A percentile compares a stretch with the other conserved stretches of the same genome.
These are phyloP conservation scores for Tenthredo scrophulariae DNA, from an alignment of 2,888 invertebrate genomes.

Conservation along the genomic window DNA sequence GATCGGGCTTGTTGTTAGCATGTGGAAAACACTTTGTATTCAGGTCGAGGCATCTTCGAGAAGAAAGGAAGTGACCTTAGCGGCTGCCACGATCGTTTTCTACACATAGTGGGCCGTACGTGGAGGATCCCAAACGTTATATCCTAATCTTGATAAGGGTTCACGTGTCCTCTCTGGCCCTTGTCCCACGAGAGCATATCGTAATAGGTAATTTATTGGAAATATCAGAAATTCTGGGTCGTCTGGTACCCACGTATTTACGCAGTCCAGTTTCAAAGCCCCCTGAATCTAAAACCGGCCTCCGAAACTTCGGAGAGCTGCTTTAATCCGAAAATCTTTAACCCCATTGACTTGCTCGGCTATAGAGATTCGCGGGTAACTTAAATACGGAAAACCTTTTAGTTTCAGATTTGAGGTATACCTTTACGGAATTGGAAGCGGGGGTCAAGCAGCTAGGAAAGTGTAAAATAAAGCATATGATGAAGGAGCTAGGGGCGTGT, in stretches of 20 bases:
- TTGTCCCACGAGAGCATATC: conserved; percentile 41
- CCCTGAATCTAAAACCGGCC: conserved; percentile 6
- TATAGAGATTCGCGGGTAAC: neutral
- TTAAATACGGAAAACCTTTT: neutral
- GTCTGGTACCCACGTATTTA: conserved; percentile 27
- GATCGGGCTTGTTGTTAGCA: neutral
- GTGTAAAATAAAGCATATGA: neutral
- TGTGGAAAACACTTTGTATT: conserved; percentile 26
- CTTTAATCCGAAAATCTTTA: neutral
- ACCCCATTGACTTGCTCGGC: conserved; percentile 10
- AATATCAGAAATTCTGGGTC: conserved; percentile 46
- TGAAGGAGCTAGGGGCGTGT: neutral
- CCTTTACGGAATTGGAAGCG: neutral
- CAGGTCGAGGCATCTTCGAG: neutral
- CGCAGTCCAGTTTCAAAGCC: neutral
- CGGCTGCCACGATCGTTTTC: conserved; percentile 29
- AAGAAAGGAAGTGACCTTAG: conserved; percentile 26
- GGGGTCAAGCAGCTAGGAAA: neutral
- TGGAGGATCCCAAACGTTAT: conserved; percentile 38
- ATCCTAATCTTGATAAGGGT: conserved; percentile 54
- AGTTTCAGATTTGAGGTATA: neutral
- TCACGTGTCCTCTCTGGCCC: conserved; percentile 32
- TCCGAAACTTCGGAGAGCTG: neutral
- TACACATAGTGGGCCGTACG: conserved; percentile 16
- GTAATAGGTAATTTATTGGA: conserved; percentile 47